Percentiles rank a stretch among this genome's conserved stretches.
Evolutionary conservation across 2,113 vertebrate species (phyloP).

Genomic region (Uria lomvia): DNA sequence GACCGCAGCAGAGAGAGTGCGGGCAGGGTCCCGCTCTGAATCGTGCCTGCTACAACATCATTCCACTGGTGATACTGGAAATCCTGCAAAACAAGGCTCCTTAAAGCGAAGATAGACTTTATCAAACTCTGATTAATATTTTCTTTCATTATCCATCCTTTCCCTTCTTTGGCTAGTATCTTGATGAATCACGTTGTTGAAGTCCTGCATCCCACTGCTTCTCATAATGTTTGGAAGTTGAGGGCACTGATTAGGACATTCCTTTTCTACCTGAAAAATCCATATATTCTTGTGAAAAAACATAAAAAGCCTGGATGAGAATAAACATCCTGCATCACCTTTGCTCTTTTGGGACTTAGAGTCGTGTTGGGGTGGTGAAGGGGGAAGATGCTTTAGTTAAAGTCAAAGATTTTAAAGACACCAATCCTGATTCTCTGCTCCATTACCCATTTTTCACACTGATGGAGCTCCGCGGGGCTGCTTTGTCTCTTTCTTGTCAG

Average conservation of each 20-base stretch:
- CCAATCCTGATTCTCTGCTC: background rate
- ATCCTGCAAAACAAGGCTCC: background rate
- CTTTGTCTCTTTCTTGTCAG: background rate
- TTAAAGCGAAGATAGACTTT: background rate
- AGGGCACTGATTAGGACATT: background rate
- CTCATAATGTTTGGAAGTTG: background rate
- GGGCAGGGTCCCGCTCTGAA: background rate
- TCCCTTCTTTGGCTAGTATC: background rate
- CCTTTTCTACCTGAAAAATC: background rate
- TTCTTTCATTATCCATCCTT: background rate
- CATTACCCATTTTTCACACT: background rate
- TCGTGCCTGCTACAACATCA: fast-evolving
- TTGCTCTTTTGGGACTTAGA: background rate
- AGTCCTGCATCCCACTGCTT: background rate
- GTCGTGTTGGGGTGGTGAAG: fast-evolving
- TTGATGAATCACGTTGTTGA: background rate
- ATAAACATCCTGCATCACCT: background rate
- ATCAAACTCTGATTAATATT: background rate
- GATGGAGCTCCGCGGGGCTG: fast-evolving
- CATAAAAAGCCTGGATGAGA: background rate
- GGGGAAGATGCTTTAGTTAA: background rate
- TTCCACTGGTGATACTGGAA: background rate
- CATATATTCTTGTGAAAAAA: background rate
- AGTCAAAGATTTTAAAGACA: background rate
- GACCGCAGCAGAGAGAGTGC: background rate